Base-by-base conservation (phyloP, 2,888 invertebrate species). In the Barypeithes pellucidus region DNA sequence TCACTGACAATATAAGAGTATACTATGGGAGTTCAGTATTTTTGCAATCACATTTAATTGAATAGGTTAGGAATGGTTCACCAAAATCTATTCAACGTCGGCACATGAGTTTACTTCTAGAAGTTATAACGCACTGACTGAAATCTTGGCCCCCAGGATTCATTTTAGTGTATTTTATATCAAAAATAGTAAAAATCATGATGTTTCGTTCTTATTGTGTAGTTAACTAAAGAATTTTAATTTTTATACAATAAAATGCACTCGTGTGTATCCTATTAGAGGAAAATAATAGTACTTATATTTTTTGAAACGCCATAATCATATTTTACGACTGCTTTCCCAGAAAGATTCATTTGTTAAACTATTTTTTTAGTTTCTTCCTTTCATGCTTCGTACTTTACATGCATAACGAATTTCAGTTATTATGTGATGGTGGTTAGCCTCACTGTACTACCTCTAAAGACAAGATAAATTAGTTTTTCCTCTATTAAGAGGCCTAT, bases 291-390 rank as follows among this genome's bases (percentile, higher is more conserved):
- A n/a, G 39, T 39, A n/a, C n/a, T 39, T n/a, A 3, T 39, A 12
- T 39, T 39, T 39, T 39, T n/a, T 39, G 12, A 1, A n/a, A n/a
- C n/a, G 11, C 12, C 9, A 39, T n/a, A 39, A n/a, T 11, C 29
- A 52, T 52, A 50, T 50, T 50, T 50, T 50, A 50, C n/a, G 22
- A 14, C 24, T 52, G 29, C 14, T 52, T 52, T 52, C 52, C 52
- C 24, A 14, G 52, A 52, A 52, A 29, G 24, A 24, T 12, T 29
- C 24, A 52, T 52, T 29, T 29, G 14, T 52, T 24, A 14, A 24
- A 24, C 14, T 8, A 29, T 52, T 52, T 52, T 52, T 52, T 29
- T 14, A 52, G n/a, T 2, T 29, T 52, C 52, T 52, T 24, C 29
- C 24, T 29, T 52, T n/a, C 29, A 52, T 29, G 52, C 29, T 52